Evolutionary conservation across 1,140 invertebrate genomes (phyloP).

Genomic region (Steinernema khuongi): DNA sequence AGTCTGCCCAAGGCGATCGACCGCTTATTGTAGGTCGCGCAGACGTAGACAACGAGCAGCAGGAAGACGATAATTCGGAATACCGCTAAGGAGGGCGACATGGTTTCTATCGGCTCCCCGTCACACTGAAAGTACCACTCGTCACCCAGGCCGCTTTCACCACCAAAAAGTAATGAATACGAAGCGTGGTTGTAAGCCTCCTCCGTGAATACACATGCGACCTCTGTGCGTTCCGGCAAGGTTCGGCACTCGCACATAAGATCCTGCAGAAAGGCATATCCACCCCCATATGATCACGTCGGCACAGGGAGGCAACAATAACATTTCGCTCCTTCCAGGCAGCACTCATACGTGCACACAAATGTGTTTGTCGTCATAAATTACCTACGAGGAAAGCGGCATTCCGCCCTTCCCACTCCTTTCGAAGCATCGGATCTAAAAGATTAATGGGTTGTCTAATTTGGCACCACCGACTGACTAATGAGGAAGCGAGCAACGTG

Average conservation of each 20-base stretch:
- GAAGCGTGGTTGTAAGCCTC: too few relatives aligned
- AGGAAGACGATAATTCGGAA: not conserved
- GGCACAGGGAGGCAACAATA: not conserved
- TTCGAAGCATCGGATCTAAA: not conserved
- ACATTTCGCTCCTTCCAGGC: not conserved
- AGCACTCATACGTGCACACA: not conserved
- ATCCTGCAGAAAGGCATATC: too few relatives aligned
- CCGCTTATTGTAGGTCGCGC: not conserved
- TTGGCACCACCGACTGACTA: not conserved
- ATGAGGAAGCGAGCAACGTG: not conserved
- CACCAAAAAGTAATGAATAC: too few relatives aligned
- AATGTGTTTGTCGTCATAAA: not conserved
- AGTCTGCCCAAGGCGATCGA: not conserved
- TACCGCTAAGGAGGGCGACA: not conserved
- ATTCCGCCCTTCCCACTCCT: not conserved
- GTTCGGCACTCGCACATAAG: too few relatives aligned
- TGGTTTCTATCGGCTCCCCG: too few relatives aligned
- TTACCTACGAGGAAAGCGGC: constrained; percentile 5
- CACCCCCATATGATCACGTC: too few relatives aligned
- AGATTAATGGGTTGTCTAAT: not conserved
- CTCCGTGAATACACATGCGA: too few relatives aligned
- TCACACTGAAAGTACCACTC: too few relatives aligned
- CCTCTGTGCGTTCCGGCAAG: too few relatives aligned
- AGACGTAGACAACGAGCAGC: not conserved
- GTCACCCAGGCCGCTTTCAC: too few relatives aligned